Percentiles rank a stretch among this genome's conserved stretches.
Evolutionary conservation across 2,113 vertebrate species (phyloP).

Genomic region (Platanista minor): DNA sequence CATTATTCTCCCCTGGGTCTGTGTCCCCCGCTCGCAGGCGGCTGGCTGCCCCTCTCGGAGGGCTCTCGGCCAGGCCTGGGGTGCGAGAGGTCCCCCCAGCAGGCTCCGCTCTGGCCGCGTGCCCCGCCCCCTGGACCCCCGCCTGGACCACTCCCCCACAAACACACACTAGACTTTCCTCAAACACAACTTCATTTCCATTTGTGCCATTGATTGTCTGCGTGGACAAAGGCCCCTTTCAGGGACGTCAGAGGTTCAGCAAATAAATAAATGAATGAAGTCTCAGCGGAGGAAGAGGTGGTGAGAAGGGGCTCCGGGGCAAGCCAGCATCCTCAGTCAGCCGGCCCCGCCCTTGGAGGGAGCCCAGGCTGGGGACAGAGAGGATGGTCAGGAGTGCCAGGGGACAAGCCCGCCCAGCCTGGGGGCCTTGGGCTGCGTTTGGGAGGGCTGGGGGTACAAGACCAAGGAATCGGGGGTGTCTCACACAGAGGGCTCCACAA

Average conservation of each 20-base stretch:
- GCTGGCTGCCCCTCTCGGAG: neutral
- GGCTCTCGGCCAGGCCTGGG: neutral
- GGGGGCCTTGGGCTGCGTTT: neutral
- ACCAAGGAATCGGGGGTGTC: accelerated
- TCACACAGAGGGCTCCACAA: neutral
- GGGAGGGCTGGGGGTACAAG: neutral
- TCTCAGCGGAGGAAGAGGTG: constrained; percentile 34
- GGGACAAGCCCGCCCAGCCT: neutral
- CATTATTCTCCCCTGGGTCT: accelerated
- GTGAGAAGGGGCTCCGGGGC: constrained; percentile 10
- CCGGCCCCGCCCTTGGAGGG: neutral
- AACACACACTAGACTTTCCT: constrained; percentile 43
- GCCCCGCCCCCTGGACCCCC: neutral
- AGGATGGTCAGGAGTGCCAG: neutral
- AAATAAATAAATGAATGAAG: constrained; percentile 72
- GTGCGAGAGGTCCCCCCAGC: neutral
- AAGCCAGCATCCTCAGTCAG: neutral
- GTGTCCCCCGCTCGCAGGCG: neutral
- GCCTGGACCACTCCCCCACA: neutral
- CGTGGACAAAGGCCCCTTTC: constrained; percentile 68
- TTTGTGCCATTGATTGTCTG: constrained; percentile 59
- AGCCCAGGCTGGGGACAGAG: neutral
- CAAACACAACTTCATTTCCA: constrained; percentile 53
- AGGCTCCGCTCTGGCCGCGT: neutral
- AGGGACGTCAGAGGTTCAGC: constrained; percentile 63